Evolutionary conservation across 2,888 invertebrate genomes (phyloP), one percentile per base, ranked within the genome.

Genomic region (Opisthograptis luteolata): DNA sequence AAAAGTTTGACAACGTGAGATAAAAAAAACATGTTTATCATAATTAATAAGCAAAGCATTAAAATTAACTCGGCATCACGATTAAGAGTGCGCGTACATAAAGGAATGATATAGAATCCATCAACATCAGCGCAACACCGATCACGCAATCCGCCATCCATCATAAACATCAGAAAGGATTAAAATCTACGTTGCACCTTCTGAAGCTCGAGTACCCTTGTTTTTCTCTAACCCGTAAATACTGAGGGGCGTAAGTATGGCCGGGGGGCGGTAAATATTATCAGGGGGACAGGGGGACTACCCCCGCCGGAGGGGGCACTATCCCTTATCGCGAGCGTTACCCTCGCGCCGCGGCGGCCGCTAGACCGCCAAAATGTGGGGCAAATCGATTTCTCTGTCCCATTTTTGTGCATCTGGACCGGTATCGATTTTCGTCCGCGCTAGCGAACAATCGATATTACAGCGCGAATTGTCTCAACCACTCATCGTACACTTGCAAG

Each of bases 111-210:
- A 79, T 81, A 80, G 87, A 84, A 87, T 86, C 87, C 83, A 88
- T 88, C 88, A 89, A 84, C 84, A 83, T 81, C 80, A 84, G 73
- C 79, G 74, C 81, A 82, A 76, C 78, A 70, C 75, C 84, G 84
- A 87, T 84, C 87, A 76, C 85, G 71, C 84, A 89, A 89, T 89
- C 88, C 87, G 83, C 81, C 90, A 90, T 90, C 90, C 88, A 90
- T 90, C 90, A 90, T 84, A 89, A 87, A 87, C 89, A 88, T 90
- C 89, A 87, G 84, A 88, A 90, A 88, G 90, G 90, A 90, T 90
- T 90, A 90, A 88, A 89, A 90, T 90, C 87, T 86, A 88, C 89
- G 89, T 88, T 90, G 90, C 90, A 90, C 90, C 90, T 90, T 88
- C 87, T 79, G 80, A 84, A 84, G 86, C 86, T 87, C 82, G 86